Evolutionary conservation across 2,888 invertebrate species (phyloP), one percentile per base, ranked within the genome.

Genomic region (Papilio demoleus): DNA sequence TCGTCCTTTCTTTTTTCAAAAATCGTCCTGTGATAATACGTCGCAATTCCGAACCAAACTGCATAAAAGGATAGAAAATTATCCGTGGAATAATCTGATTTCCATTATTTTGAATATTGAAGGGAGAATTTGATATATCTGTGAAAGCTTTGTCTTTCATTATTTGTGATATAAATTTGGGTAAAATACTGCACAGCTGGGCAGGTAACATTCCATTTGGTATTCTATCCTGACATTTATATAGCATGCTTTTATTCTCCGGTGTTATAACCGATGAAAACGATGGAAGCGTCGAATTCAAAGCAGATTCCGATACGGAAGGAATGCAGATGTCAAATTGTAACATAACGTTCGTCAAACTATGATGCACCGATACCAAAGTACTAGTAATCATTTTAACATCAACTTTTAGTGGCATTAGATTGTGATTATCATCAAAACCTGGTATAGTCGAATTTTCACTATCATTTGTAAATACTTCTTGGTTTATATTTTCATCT

Each of bases 141-240:
- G 53, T 27, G 31, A 56, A 56, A 2, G 31, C n/a, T 56, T 56
- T 76, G 2, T 74, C 70, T 50, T 84, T 75, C 24, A 80, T 70
- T 65, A 87, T 75, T n/a, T 76, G 79, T 31, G 71, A 73, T 71
- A 91, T 80, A 72, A 90, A 79, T 74, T 78, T 83, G 12, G 92
- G 92, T 62, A 92, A 70, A 69, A 91, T 81, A 68, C 80, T 86
- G 67, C 92, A 92, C 65, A 92, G 75, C 70, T 90, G 88, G 17
- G 90, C 91, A 8, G 92, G 92, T 59, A 92, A 77, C 70, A 83
- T 78, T 11, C 87, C 82, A 73, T 91, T 90, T 2, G 85, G 58
- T 56, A 92, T 83, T 19, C 81, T 81, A 17, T 81, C 85, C 74
- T 87, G 83, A 73, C 84, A 88, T 79, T 90, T 90, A 60, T 84